phyloP scores from a whole-genome alignment of 2,113 vertebrate genomes.

The Pachyramphus minor region DNA sequence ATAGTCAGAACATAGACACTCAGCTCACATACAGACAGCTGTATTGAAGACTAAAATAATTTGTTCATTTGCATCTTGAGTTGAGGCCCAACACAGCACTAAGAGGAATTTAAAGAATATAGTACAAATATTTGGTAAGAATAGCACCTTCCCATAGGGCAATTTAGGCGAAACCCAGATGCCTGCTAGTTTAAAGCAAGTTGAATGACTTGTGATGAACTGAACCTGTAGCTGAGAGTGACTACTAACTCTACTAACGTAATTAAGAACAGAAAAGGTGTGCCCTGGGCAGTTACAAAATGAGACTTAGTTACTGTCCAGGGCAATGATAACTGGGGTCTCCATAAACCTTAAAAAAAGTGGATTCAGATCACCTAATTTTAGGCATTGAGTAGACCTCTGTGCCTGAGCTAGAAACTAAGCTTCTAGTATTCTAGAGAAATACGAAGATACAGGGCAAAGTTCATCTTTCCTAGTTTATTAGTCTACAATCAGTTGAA shows the following conservation, averaged over 20 bases:
- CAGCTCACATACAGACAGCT: background rate
- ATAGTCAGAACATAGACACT: background rate
- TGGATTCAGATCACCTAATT: background rate
- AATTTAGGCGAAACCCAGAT: background rate
- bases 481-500: slow-evolving; percentile 3
- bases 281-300: background rate
- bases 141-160: background rate
- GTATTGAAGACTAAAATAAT: background rate
- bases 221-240: background rate
- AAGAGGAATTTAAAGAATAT: background rate
- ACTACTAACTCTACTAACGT: background rate
- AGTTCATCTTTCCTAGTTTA: slow-evolving; percentile 23
- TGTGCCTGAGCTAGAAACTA: background rate
- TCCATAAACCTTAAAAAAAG: background rate
- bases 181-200: background rate
- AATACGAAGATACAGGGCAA: background rate
- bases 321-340: background rate
- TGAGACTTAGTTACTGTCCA: background rate
- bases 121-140: background rate
- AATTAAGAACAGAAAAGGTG: background rate
- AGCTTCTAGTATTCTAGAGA: background rate
- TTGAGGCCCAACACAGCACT: background rate
- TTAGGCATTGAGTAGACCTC: background rate
- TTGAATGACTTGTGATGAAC: background rate
- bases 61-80: background rate